phyloP scores from a whole-genome alignment of 2,888 invertebrate genomes.

The Seira sanloemensis region DNA sequence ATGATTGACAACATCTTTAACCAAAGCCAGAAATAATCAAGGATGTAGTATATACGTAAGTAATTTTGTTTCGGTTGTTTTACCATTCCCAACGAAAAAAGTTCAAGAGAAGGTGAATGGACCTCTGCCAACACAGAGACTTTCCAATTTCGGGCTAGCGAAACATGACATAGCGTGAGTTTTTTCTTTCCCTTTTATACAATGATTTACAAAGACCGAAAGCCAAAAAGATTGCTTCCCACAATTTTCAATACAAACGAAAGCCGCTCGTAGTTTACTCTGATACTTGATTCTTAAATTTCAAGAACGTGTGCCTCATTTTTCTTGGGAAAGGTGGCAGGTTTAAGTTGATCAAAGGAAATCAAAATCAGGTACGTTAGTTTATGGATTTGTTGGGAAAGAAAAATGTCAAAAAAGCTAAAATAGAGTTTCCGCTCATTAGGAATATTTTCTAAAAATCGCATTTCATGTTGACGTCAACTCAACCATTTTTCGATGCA shows the following conservation, averaged over 20 bases:
- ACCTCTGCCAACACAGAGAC: constrained; percentile 51
- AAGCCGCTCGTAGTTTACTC: constrained; percentile 1
- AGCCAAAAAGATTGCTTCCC: too few species aligned
- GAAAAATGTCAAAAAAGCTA: not conserved
- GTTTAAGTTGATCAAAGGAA: not conserved
- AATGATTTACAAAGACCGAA: too few species aligned
- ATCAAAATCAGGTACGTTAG: not conserved
- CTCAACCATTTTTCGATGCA: not conserved
- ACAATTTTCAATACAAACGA: too few species aligned
- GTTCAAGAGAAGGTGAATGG: constrained; percentile 58
- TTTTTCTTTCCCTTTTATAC: not conserved
- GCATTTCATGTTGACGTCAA: not conserved
- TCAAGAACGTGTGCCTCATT: not conserved
- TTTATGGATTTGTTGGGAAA: not conserved
- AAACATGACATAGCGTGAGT: not conserved
- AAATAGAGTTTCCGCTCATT: not conserved
- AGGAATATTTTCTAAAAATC: not conserved
- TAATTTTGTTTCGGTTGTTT: too few species aligned
- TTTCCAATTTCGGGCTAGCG: constrained; percentile 22
- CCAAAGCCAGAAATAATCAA: constrained; percentile 48
- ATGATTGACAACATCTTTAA: constrained; percentile 47
- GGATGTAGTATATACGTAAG: constrained; percentile 22
- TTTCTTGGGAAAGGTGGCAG: not conserved
- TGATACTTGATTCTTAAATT: not conserved
- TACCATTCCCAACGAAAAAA: too few species aligned